A percentile compares a stretch with the other conserved stretches of the same genome.
phyloP scores from a whole-genome alignment of 2,113 vertebrate species.

The Periophthalmodon schlosseri region DNA sequence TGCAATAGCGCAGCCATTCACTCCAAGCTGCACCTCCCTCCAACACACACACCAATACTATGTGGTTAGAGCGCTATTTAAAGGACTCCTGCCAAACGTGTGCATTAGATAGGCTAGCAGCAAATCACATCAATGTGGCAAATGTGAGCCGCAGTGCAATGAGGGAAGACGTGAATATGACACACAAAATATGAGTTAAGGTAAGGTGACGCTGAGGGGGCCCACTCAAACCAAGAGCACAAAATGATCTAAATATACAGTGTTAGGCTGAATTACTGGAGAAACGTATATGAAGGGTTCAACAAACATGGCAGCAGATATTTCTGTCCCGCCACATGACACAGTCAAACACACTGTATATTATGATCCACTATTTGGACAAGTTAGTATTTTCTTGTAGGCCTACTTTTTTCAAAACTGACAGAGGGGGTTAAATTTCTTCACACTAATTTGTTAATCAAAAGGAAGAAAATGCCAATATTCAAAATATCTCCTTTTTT shows the following conservation, averaged over 20 bases:
- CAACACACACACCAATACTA: conserved; percentile 70
- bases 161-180: conserved; percentile 41
- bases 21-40: conserved; percentile 52
- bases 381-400: not conserved
- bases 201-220: not conserved
- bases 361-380: conserved; percentile 1
- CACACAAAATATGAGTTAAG: not conserved
- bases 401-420: not conserved
- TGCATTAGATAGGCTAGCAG: conserved; percentile 46
- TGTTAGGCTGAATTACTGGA: conserved; percentile 36
- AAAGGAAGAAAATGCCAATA: not conserved
- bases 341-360: not conserved
- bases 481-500: not conserved
- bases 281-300: conserved; percentile 21
- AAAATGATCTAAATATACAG: conserved; percentile 23
- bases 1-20: conserved; percentile 74
- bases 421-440: not conserved
- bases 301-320: conserved; percentile 27
- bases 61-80: conserved; percentile 70
- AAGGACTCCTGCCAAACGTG: conserved; percentile 61
- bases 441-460: not conserved
- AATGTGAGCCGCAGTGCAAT: conserved; percentile 47
- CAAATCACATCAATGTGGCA: conserved; percentile 61
- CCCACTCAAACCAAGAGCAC: conserved; percentile 12
- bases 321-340: conserved; percentile 20